Evolutionary conservation across 2,113 vertebrate genomes (phyloP), one percentile per base, ranked within the genome.

Genomic region (Malurus elegans): DNA sequence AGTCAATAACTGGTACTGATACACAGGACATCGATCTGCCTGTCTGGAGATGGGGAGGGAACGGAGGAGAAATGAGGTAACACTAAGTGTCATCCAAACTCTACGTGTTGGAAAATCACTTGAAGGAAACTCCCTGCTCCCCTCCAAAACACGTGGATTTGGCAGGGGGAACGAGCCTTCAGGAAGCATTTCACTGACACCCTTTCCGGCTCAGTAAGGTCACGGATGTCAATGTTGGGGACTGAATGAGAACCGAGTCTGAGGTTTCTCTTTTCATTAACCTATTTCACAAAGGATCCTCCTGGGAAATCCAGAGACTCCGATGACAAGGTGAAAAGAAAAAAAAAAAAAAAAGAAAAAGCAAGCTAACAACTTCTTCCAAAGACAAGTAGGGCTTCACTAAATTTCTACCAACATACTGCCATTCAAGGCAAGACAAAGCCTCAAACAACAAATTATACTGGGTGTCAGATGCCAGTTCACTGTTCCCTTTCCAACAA

Each of bases 1-100:
- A 95, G 96, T 96, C 96, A 94, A 95, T 96, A 97, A 95, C 80
- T 84, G 93, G 92, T 94, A 96, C 74, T 78, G 90, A 88, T 96
- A 95, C 69, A 88, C 92, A 96, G 90, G 95, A 92, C 91, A 95
- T 75, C 4, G 10, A 93, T 86, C 95, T 96, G 95, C 93, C 92
- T 83, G 76, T 87, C 88, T 10, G 53, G 81, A 88, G 86, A 91
- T 80, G 74, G 91, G 89, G 84, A 92, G 88, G 95, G 91, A 94
- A 91, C 69, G 80, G 93, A 95, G 91, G 88, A 93, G 87, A 95
- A 97, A 95, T 94, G 96, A 95, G 94, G 95, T 96, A 96, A 94
- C 89, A 34, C 92, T 89, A 94, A 92, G 93, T 88, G 80, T 66
- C 93, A 79, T 92, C 92, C 94, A 85, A 92, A 94, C 84, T 71